Evolutionary conservation across 2,888 invertebrate species (phyloP).

Genomic region (Mesorhabditis sp.): DNA sequence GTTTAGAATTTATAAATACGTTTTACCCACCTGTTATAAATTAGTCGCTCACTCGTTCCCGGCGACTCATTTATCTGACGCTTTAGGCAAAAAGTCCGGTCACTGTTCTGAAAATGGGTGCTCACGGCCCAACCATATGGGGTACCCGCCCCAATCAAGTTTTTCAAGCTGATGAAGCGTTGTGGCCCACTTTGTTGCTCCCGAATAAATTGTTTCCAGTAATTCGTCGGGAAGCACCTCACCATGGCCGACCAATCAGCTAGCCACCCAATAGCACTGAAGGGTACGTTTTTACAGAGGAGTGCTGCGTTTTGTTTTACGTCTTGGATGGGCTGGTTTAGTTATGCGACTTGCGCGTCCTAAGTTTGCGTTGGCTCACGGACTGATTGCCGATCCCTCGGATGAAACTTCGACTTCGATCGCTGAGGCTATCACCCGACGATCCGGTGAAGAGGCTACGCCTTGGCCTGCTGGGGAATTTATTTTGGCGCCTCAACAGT

Average conservation of each 20-base stretch:
- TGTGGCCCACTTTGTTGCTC: too few species aligned
- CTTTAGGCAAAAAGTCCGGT: background rate
- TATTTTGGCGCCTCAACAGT: conserved; percentile 87
- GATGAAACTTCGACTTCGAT: conserved; percentile 33
- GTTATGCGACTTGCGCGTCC: conserved; percentile 93
- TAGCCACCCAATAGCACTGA: background rate
- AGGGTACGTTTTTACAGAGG: background rate
- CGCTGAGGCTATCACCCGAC: conserved; percentile 15
- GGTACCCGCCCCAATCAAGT: too few species aligned
- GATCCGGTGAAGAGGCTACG: conserved; percentile 43
- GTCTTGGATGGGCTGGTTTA: conserved; percentile 11
- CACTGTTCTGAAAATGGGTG: too few species aligned
- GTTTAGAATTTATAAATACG: conserved; percentile 3
- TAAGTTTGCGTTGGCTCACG: conserved; percentile 75
- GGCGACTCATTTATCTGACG: background rate
- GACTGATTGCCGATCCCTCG: conserved; percentile 72
- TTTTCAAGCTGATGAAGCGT: too few species aligned
- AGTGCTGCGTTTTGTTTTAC: background rate
- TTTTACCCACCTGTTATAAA: background rate
- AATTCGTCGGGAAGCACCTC: too few species aligned
- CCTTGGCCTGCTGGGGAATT: conserved; percentile 76
- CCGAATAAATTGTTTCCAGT: too few species aligned
- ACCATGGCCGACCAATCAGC: background rate
- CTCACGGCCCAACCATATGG: background rate
- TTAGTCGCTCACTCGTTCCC: background rate